phyloP scores from a whole-genome alignment of 2,888 invertebrate genomes.

The Drosophila mimetica region DNA sequence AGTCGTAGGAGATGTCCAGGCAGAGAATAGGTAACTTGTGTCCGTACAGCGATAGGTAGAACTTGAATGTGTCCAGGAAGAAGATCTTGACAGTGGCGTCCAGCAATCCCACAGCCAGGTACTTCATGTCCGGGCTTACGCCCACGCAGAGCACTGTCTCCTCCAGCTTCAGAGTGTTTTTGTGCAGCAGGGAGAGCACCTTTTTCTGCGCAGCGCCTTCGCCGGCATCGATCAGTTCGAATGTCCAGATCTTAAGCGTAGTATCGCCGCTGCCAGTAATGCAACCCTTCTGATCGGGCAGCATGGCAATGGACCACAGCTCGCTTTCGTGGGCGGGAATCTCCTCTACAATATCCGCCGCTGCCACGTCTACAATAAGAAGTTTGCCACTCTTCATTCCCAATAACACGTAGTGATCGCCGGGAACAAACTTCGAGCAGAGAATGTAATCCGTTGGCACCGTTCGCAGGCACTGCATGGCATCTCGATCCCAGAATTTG shows the following conservation, averaged over 20 bases:
- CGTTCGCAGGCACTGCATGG: slow-evolving; percentile 89
- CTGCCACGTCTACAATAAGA: slow-evolving; percentile 93
- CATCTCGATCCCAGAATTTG: slow-evolving; percentile 95
- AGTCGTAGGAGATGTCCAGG: slow-evolving; percentile 96
- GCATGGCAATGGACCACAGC: slow-evolving; percentile 90
- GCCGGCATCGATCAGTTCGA: slow-evolving; percentile 91
- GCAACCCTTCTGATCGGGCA: slow-evolving; percentile 93
- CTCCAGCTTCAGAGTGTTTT: slow-evolving; percentile 92
- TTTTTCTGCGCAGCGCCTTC: slow-evolving; percentile 85
- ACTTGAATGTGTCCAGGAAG: slow-evolving; percentile 97
- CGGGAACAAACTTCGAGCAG: slow-evolving; percentile 91
- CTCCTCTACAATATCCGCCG: slow-evolving; percentile 92
- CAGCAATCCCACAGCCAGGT: slow-evolving; percentile 94
- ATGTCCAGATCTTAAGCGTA: slow-evolving; percentile 97
- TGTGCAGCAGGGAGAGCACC: slow-evolving; percentile 91
- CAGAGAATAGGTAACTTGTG: slow-evolving; percentile 97
- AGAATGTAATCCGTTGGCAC: slow-evolving; percentile 89
- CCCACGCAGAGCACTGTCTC: slow-evolving; percentile 93
- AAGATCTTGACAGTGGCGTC: slow-evolving; percentile 98
- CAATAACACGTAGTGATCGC: slow-evolving; percentile 94
- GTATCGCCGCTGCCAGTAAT: slow-evolving; percentile 95
- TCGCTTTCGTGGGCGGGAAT: slow-evolving; percentile 93
- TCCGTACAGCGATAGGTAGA: slow-evolving; percentile 96
- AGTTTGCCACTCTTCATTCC: slow-evolving; percentile 94
- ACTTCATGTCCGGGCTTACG: slow-evolving; percentile 93